These are phyloP conservation scores for Corythornis cristatus DNA, from an alignment of 2,113 vertebrate genomes.

Conservation along the genomic window DNA sequence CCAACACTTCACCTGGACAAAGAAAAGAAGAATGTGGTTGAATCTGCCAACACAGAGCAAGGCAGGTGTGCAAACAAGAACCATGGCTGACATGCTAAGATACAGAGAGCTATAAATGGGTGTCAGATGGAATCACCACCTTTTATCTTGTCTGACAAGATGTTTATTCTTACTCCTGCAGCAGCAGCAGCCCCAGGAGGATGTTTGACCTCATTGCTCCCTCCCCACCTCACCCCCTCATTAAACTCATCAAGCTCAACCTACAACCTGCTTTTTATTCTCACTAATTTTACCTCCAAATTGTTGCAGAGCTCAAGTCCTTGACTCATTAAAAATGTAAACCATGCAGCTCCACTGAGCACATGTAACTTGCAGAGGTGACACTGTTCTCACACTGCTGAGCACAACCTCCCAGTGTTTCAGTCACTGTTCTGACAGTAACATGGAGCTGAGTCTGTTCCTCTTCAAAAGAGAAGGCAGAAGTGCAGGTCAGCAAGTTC, in stretches of 20 bases:
- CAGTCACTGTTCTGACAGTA: background rate
- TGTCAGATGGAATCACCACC: background rate
- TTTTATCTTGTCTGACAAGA: background rate
- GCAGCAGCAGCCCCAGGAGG: background rate
- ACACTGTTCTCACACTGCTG: background rate
- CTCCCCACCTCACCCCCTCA: background rate
- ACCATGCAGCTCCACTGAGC: background rate
- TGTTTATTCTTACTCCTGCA: background rate
- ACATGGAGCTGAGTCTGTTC: background rate
- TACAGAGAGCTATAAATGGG: background rate
- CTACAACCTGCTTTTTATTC: background rate
- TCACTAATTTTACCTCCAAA: background rate
- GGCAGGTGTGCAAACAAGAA: background rate
- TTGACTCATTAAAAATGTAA: background rate
- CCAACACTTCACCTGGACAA: conserved; percentile 91
- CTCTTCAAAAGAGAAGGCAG: background rate
- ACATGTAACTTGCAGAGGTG: background rate
- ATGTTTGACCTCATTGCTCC: background rate
- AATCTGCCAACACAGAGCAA: background rate
- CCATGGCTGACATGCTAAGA: background rate
- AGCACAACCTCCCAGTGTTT: background rate
- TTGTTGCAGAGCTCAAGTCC: background rate
- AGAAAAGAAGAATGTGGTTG: background rate
- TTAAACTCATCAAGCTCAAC: background rate
- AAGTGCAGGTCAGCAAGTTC: conserved; percentile 21